Evolutionary conservation across 1,140 invertebrate genomes (phyloP).

Genomic region (Drosophila serrata): DNA sequence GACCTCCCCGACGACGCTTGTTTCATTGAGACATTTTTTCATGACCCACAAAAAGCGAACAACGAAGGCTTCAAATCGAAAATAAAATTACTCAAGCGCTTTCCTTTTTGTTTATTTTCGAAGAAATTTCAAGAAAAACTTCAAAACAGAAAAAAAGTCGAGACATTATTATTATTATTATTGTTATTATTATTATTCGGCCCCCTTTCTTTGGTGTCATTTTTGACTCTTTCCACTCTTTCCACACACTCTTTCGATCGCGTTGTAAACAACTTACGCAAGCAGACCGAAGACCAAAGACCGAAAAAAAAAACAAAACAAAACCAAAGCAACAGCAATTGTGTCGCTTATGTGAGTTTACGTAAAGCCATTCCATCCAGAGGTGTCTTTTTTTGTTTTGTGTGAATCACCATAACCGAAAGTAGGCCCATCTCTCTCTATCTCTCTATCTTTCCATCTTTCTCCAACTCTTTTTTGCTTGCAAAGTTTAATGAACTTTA

Average conservation of each 20-base stretch:
- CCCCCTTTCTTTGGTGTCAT: slow-evolving; percentile 37
- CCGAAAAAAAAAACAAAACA: slow-evolving; percentile 27
- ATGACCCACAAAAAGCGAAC: slow-evolving; percentile 60
- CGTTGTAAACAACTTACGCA: slow-evolving; percentile 81
- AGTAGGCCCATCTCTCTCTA: slow-evolving; percentile 57
- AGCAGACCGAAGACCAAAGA: slow-evolving; percentile 32
- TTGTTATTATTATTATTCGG: slow-evolving; percentile 34
- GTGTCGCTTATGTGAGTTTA: slow-evolving; percentile 69
- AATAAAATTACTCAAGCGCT: slow-evolving; percentile 35
- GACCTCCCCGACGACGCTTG: slow-evolving; percentile 56
- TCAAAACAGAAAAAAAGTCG: slow-evolving; percentile 38
- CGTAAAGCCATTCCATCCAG: slow-evolving; percentile 53
- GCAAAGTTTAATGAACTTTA: slow-evolving; percentile 58
- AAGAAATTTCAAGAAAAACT: slow-evolving; percentile 59
- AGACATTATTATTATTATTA: slow-evolving; percentile 40
- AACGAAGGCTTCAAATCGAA: slow-evolving; percentile 46
- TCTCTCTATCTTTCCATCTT: not conserved
- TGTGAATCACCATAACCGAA: slow-evolving; percentile 69
- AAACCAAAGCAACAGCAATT: slow-evolving; percentile 47
- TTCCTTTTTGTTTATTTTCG: slow-evolving; percentile 66
- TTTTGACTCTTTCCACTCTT: slow-evolving; percentile 25
- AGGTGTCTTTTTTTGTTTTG: slow-evolving; percentile 30
- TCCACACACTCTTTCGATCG: slow-evolving; percentile 64
- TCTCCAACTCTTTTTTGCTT: not conserved
- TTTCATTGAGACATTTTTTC: slow-evolving; percentile 53